Evolutionary conservation across 2,797 vertebrate genomes (phyloP).

Genomic region (Chelon labrosus): DNA sequence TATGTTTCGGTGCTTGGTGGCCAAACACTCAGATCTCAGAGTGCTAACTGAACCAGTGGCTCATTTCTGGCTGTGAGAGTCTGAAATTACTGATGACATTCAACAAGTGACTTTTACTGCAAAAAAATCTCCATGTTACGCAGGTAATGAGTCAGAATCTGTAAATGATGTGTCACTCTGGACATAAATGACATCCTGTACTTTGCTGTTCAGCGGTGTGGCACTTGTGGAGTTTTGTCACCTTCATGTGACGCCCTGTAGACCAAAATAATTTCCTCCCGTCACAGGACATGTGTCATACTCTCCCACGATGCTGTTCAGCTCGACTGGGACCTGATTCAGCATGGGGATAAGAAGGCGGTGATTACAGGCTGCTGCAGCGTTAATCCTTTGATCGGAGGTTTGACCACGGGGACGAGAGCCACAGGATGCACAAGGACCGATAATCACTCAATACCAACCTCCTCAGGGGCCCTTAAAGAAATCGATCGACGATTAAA

Average conservation of each 20-base stretch:
- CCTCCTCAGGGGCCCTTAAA: neutral
- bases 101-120: slow-evolving; percentile 10
- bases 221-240: neutral
- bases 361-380: slow-evolving; percentile 4
- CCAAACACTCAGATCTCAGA: slow-evolving; percentile 14
- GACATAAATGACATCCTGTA: neutral
- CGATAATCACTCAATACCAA: slow-evolving; percentile 13
- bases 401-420: slow-evolving; percentile 10
- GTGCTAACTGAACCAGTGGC: neutral
- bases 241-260: neutral
- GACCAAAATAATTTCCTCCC: neutral
- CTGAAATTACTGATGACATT: slow-evolving; percentile 44
- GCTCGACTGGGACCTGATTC: slow-evolving; percentile 14
- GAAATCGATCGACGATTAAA: neutral
- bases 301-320: slow-evolving; percentile 9
- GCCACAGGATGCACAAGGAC: neutral
- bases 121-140: neutral
- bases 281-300: slow-evolving; percentile 23
- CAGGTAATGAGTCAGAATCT: slow-evolving; percentile 1
- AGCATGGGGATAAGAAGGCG: neutral
- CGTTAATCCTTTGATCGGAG: slow-evolving; percentile 20
- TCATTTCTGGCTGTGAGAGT: slow-evolving; percentile 11
- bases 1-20: neutral
- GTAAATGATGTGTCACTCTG: neutral
- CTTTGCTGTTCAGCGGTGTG: neutral